phyloP scores from a whole-genome alignment of 1,140 invertebrate species.

The Halyomorpha halys region DNA sequence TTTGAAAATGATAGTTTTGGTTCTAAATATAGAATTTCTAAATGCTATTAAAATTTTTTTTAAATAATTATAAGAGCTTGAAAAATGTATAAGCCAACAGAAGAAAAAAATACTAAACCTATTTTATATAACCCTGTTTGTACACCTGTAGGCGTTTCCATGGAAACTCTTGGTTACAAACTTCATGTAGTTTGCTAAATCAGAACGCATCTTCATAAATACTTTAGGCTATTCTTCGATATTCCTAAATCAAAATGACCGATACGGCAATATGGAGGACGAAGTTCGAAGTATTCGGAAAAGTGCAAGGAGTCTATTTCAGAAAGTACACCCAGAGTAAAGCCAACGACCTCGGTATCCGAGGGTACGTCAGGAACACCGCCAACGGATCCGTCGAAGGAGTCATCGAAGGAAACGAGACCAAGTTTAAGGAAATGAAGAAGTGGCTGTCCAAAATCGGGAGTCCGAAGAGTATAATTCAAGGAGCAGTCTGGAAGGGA shows the following conservation, averaged over 20 bases:
- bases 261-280: neutral
- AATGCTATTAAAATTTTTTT: no score
- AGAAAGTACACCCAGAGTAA: slow-evolving; percentile 49
- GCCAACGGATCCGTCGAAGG: slow-evolving; percentile 49
- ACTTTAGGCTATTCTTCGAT: no score
- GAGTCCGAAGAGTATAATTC: slow-evolving; percentile 50
- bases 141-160: no score
- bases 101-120: no score
- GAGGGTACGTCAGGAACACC: slow-evolving; percentile 59
- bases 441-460: slow-evolving; percentile 48
- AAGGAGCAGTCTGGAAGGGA: slow-evolving; percentile 44
- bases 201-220: no score
- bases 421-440: slow-evolving; percentile 48
- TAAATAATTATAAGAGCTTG: no score
- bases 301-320: slow-evolving; percentile 47
- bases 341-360: slow-evolving; percentile 44
- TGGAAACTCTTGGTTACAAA: no score
- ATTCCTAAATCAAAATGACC: neutral
- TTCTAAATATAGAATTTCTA: no score
- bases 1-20: no score
- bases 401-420: slow-evolving; percentile 45
- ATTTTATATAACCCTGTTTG: no score
- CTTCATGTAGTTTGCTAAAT: no score
- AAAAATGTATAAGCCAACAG: no score
- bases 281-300: slow-evolving; percentile 47